Base-by-base conservation (phyloP, 2,797 vertebrate species). In the Phaenicophaeus curvirostris region DNA sequence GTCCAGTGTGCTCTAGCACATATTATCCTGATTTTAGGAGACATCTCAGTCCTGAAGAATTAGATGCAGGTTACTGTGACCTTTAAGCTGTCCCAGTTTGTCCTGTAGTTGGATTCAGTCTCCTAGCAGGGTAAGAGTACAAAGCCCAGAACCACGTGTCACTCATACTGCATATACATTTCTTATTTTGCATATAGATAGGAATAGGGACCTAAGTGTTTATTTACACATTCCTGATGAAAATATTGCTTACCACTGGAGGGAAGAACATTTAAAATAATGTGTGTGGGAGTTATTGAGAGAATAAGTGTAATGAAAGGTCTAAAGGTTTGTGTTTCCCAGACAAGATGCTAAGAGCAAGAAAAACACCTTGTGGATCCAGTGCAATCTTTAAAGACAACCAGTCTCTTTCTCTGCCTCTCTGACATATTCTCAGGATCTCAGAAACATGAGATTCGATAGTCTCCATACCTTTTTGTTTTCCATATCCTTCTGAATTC, bases 1-100 rank as follows among this genome's bases (percentile, higher is more conserved):
- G 15, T 46, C 17, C 23, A 58, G 13, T 5, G 27, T 0, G 0
- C 20, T 51, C 27, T 71, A 21, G 44, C 6, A 18, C 5, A 28
- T 5, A 3, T 63, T 37, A 18, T 61, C 24, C 19, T 46, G 50
- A 6, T 19, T 85, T 77, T 69, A 51, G 39, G n/a, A 35, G 31
- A 33, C 5, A 31, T 16, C 24, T 86, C 37, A 76, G 15, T 16
- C 42, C 21, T 37, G n/a, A 44, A 73, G 11, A 57, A 12, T 5
- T 30, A 46, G 9, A 33, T 50, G 35, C 44, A 27, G 6, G 12
- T 41, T 69, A 30, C n/a, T 8, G 9, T 66, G 67, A 79, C 42
- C 9, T 63, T 82, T 51, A 78, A 30, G 23, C 1, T 55, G 2
- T 24, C 7, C 15, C 25, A 50, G 4, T 51, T 51, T 69, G 51